These are phyloP conservation scores for Callosobruchus maculatus DNA, from an alignment of 2,888 invertebrate species.

Conservation along the genomic window DNA sequence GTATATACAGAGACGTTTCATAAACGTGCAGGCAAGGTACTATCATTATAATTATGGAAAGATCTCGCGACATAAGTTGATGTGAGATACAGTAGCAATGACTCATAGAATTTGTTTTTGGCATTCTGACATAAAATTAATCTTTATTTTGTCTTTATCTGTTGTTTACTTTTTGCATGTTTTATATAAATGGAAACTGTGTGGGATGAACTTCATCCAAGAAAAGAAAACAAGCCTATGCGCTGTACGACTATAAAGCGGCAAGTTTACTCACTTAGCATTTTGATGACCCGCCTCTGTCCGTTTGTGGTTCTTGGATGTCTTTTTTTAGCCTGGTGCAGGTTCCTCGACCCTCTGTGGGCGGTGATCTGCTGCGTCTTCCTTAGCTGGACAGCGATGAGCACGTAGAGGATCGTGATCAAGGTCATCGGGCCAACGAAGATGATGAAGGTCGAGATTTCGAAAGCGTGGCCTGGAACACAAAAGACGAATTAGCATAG, in stretches of 20 bases:
- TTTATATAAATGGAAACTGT: no score
- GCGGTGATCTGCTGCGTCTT: constrained; percentile 49
- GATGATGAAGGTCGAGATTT: constrained; percentile 76
- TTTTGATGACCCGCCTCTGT: constrained; percentile 66
- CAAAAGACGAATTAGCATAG: neutral
- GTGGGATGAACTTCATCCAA: no score
- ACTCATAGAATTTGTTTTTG: no score
- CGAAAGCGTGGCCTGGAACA: constrained; percentile 63
- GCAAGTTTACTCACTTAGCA: constrained; percentile 65
- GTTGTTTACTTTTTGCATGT: no score
- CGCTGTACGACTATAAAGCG: neutral
- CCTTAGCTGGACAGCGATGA: constrained; percentile 69
- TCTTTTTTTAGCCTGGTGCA: constrained; percentile 3
- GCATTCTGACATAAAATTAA: no score
- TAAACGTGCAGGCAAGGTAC: no score
- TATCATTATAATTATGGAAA: no score
- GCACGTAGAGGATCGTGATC: constrained; percentile 75
- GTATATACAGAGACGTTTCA: no score
- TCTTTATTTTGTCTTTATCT: no score
- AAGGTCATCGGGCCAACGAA: constrained; percentile 85
- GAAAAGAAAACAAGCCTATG: neutral
- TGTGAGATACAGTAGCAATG: no score
- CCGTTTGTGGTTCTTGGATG: constrained; percentile 34
- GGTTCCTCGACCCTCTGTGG: constrained; percentile 11
- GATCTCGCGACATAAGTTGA: no score